phyloP scores from a whole-genome alignment of 2,797 vertebrate genomes.

The Harpagifer antarcticus region DNA sequence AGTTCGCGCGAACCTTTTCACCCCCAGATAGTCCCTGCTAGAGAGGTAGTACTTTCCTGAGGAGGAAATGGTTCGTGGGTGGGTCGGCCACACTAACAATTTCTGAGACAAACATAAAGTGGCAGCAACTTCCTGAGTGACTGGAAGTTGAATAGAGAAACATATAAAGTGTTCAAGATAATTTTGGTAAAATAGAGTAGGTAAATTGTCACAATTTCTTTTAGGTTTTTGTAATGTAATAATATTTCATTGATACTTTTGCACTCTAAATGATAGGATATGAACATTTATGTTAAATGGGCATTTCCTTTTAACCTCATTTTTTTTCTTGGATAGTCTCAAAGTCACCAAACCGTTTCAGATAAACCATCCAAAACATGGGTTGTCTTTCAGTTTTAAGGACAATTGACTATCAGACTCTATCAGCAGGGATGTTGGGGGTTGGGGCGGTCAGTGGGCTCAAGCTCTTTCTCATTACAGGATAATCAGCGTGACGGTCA shows the following conservation, averaged over 20 bases:
- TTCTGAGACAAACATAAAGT: conserved; percentile 3
- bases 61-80: no score
- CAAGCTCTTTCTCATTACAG: conserved; percentile 36
- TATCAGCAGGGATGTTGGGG: conserved; percentile 4
- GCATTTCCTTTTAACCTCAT: conserved; percentile 31
- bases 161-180: no score
- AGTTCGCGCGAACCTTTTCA: no score
- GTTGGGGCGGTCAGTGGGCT: conserved; percentile 16
- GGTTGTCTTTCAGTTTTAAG: conserved; percentile 10
- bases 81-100: no score
- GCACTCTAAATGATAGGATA: conserved; percentile 1
- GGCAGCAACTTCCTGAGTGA: not conserved
- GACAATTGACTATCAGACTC: conserved; percentile 42
- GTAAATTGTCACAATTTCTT: no score
- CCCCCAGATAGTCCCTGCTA: no score
- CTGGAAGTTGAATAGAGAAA: no score
- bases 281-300: conserved; percentile 24
- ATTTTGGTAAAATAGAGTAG: no score
- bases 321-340: conserved; percentile 31
- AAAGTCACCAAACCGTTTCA: conserved; percentile 24
- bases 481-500: conserved; percentile 36
- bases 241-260: not conserved
- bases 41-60: no score
- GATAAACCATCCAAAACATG: conserved; percentile 34
- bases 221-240: no score